These are phyloP conservation scores for Cyphomyrmex costatus DNA, from an alignment of 1,140 invertebrate species.

Conservation along the genomic window DNA sequence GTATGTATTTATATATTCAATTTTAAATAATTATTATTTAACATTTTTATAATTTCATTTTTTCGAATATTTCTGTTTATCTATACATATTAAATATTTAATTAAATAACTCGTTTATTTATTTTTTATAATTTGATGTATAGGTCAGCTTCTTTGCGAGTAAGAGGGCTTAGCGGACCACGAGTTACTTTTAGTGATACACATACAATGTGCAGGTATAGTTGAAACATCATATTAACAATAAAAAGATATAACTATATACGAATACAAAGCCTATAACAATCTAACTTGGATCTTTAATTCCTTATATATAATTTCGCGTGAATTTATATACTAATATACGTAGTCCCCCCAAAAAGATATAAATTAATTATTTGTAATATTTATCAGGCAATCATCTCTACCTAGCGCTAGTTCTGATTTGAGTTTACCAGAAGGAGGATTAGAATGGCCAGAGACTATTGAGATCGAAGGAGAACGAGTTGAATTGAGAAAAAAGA, in stretches of 20 bases:
- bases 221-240: slow-evolving; percentile 26
- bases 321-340: no score
- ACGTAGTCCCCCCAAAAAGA: no score
- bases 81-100: neutral
- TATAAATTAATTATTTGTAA: neutral
- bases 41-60: neutral
- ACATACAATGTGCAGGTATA: slow-evolving; percentile 87
- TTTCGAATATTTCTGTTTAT: neutral
- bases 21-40: neutral
- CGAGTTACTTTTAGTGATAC: slow-evolving; percentile 89
- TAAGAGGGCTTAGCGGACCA: slow-evolving; percentile 87
- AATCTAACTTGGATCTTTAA: no score
- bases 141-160: slow-evolving; percentile 91
- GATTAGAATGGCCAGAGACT: slow-evolving; percentile 88
- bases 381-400: slow-evolving; percentile 88
- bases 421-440: slow-evolving; percentile 89
- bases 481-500: slow-evolving; percentile 89
- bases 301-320: no score
- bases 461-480: slow-evolving; percentile 90
- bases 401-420: slow-evolving; percentile 91
- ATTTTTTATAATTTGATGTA: slow-evolving; percentile 58
- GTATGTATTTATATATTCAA: slow-evolving; percentile 69
- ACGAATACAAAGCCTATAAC: no score
- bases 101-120: neutral
- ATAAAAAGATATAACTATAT: neutral